Conservation (phyloP, 2,113 vertebrate species). For the Calyptomena viridis region DNA sequence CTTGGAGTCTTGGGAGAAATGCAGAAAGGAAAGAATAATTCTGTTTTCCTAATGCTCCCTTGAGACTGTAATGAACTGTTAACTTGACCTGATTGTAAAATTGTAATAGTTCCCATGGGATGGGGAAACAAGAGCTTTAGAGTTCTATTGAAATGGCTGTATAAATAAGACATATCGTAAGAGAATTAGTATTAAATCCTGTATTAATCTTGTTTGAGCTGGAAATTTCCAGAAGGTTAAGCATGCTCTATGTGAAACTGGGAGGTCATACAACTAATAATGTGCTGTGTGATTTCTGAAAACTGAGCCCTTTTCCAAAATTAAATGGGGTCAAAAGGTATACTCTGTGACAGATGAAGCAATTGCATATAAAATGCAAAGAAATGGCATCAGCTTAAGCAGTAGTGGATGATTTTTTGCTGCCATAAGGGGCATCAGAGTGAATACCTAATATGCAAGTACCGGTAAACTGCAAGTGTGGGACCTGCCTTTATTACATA, state of each 20-base stretch:
- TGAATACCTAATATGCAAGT: neutral
- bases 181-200: neutral
- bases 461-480: neutral
- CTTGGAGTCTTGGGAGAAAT: neutral
- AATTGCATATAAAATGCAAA: neutral
- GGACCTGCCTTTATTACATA: neutral
- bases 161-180: neutral
- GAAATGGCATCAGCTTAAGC: neutral
- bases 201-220: neutral
- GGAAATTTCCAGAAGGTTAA: slow-evolving; percentile 35
- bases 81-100: neutral
- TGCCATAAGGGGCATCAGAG: neutral
- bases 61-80: neutral
- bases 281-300: neutral
- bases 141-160: neutral
- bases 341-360: slow-evolving; percentile 8
- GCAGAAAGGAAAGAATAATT: neutral
- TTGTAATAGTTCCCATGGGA: neutral
- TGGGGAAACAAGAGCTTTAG: neutral
- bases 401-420: neutral
- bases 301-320: neutral
- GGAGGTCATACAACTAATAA: neutral
- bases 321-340: slow-evolving; percentile 1
- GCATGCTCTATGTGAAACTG: neutral
- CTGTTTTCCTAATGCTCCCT: neutral